A percentile compares a stretch with the other conserved stretches of the same genome.
Conservation (phyloP, 2,888 invertebrate species). For the Eumacrocentrus americanus region DNA sequence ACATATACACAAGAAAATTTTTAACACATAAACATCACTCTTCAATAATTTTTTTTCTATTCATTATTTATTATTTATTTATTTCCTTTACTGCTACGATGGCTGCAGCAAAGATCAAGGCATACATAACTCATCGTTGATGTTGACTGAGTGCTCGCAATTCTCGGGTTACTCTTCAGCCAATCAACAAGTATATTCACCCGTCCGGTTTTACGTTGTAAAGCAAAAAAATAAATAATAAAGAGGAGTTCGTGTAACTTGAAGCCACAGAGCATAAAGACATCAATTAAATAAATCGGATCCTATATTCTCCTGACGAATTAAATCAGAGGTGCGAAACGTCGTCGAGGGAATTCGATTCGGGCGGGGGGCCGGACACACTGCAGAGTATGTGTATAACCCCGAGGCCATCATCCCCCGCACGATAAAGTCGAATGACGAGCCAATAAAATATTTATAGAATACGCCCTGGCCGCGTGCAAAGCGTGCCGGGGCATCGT, state of each 20-base stretch:
- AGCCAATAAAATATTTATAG: conserved; percentile 61
- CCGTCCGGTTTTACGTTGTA: conserved; percentile 7
- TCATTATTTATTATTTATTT: no score
- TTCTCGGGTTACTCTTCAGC: conserved; percentile 17
- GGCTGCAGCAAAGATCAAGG: neutral
- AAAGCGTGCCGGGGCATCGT: conserved; percentile 9
- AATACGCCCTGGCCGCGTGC: conserved; percentile 36
- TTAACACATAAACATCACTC: no score
- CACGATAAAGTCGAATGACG: conserved; percentile 56
- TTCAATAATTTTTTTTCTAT: no score
- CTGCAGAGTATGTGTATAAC: conserved; percentile 9
- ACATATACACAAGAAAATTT: no score
- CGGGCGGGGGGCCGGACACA: neutral
- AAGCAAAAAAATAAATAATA: neutral
- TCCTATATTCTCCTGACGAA: neutral
- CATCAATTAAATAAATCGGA: conserved; percentile 10
- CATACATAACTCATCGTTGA: conserved; percentile 36
- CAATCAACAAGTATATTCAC: conserved; percentile 30
- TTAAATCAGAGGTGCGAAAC: conserved; percentile 24
- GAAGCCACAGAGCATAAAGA: neutral
- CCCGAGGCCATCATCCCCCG: conserved; percentile 32
- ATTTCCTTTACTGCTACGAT: no score
- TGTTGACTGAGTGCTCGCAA: conserved; percentile 52
- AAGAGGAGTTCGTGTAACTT: neutral
- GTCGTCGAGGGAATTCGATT: conserved; percentile 28